A percentile compares a stretch with the other conserved stretches of the same genome.
Evolutionary conservation across 2,113 vertebrate genomes (phyloP).

Genomic region (Cochlearius cochlearius): DNA sequence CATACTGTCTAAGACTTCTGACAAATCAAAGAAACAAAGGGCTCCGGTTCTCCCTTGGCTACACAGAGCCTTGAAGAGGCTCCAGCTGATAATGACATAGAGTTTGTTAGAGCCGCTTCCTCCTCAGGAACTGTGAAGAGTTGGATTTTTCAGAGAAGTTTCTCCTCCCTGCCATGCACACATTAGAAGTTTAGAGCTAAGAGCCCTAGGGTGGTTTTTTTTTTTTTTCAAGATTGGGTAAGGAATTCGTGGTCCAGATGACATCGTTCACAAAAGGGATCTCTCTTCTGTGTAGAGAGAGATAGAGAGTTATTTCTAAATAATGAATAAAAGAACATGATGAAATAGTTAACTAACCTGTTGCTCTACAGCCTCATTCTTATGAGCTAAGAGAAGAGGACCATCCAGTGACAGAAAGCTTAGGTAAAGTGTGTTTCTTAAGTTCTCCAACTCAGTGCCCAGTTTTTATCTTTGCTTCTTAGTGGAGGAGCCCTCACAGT

Average conservation of each 20-base stretch:
- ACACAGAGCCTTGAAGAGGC: neutral
- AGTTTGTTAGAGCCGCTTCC: neutral
- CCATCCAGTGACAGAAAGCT: neutral
- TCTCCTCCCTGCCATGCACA: neutral
- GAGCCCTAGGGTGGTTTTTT: rapidly evolving
- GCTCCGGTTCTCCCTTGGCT: neutral
- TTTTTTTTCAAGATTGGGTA: neutral
- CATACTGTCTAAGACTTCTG: neutral
- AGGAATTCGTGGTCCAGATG: neutral
- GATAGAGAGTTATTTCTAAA: neutral
- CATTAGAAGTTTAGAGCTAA: neutral
- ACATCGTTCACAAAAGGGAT: neutral
- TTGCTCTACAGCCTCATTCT: neutral
- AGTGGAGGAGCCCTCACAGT: neutral
- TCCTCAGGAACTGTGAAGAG: neutral
- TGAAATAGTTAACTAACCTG: neutral
- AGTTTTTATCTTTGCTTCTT: neutral
- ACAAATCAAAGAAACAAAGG: neutral
- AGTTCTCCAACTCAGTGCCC: neutral
- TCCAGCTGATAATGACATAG: neutral
- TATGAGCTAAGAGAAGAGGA: neutral
- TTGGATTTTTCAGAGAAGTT: neutral
- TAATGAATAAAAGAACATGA: neutral
- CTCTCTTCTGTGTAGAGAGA: neutral
- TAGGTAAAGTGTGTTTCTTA: neutral